Conservation (phyloP, 1,140 invertebrate species). For the Heliconius himera region DNA sequence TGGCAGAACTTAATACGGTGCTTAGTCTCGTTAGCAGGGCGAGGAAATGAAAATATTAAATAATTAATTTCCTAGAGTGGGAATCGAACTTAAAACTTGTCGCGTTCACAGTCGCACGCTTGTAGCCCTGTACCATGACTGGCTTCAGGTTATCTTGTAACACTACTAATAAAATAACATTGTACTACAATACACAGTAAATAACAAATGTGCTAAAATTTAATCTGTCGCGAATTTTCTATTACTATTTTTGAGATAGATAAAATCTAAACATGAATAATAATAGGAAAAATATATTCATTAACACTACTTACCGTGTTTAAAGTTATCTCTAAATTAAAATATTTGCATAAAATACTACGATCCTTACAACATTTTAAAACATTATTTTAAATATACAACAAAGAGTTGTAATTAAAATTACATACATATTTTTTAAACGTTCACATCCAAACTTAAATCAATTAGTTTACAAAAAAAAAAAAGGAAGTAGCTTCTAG, state of each 20-base stretch:
- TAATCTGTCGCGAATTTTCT: too few relatives aligned
- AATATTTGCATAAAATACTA: too few relatives aligned
- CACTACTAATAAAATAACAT: too few relatives aligned
- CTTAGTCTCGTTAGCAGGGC: background rate
- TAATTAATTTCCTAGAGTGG: background rate
- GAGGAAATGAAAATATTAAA: background rate
- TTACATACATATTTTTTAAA: background rate
- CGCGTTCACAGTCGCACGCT: background rate
- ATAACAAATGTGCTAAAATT: too few relatives aligned
- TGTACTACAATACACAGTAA: too few relatives aligned
- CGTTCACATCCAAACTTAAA: background rate
- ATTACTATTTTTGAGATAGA: too few relatives aligned
- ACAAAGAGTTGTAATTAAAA: too few relatives aligned
- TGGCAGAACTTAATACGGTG: background rate
- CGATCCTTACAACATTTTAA: too few relatives aligned
- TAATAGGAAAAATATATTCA: background rate
- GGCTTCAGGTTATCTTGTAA: too few relatives aligned
- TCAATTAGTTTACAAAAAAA: background rate
- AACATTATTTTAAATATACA: too few relatives aligned
- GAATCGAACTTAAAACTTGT: background rate
- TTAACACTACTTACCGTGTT: too few relatives aligned
- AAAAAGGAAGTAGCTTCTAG: conserved; percentile 1
- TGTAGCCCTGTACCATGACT: background rate
- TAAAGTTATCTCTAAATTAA: too few relatives aligned
- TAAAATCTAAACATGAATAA: background rate